These are phyloP conservation scores for Tetramorium parvispinum DNA, from an alignment of 1,140 invertebrate species.

Conservation along the genomic window DNA sequence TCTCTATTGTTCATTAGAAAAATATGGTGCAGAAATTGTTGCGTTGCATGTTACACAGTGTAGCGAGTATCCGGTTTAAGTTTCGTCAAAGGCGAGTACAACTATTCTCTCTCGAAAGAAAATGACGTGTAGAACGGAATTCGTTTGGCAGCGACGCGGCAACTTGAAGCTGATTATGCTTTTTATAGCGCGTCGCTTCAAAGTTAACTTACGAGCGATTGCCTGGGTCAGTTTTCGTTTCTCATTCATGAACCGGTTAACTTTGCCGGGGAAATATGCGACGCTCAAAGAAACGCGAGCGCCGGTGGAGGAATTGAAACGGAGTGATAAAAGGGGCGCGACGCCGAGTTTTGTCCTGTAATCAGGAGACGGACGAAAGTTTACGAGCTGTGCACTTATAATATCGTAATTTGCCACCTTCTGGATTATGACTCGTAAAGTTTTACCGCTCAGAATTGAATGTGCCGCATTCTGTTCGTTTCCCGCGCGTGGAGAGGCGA, in stretches of 20 bases:
- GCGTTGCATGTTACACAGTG: no score
- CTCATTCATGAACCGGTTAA: slow-evolving; percentile 47
- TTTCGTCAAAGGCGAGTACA: not conserved
- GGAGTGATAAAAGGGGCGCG: not conserved
- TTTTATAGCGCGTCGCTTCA: not conserved
- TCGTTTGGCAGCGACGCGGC: not conserved
- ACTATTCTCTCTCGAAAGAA: slow-evolving; percentile 1
- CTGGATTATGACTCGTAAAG: slow-evolving; percentile 47
- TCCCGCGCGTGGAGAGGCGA: not conserved
- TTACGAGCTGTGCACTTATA: slow-evolving; percentile 16
- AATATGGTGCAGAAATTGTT: no score
- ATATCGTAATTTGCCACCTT: slow-evolving; percentile 33
- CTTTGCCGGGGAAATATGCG: slow-evolving; percentile 30
- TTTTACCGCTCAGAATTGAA: slow-evolving; percentile 5
- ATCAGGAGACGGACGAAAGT: slow-evolving; percentile 7
- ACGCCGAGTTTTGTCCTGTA: not conserved
- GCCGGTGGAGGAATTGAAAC: slow-evolving; percentile 6
- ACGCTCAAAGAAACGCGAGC: slow-evolving; percentile 18
- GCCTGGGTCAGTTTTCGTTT: slow-evolving; percentile 29
- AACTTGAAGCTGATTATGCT: slow-evolving; percentile 25
- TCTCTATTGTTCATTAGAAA: no score
- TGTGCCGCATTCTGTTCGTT: slow-evolving; percentile 10
- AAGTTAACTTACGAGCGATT: slow-evolving; percentile 6
- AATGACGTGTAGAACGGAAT: not conserved
- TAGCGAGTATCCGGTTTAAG: not conserved